Percentiles rank a stretch among this genome's conserved stretches.
These are phyloP conservation scores for Mimumesa dahlbomi DNA, from an alignment of 2,888 invertebrate species.

Conservation along the genomic window DNA sequence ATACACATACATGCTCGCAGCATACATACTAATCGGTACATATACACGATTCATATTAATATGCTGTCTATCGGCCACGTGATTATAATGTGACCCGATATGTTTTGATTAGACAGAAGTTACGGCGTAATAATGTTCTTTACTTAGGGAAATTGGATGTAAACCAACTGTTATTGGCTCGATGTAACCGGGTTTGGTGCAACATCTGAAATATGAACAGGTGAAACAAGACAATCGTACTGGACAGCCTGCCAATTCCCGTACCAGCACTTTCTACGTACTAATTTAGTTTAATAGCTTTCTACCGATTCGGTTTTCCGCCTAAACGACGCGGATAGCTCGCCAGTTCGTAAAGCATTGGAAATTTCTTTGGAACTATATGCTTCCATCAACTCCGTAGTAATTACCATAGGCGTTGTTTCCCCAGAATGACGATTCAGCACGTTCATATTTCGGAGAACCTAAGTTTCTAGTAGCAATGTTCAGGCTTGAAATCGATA, in stretches of 20 bases:
- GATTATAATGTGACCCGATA: slow-evolving; percentile 54
- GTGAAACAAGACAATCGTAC: not conserved
- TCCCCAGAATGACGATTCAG: too few species aligned
- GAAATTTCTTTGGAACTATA: too few species aligned
- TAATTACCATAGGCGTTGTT: too few species aligned
- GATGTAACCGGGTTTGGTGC: not conserved
- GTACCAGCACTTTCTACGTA: too few species aligned
- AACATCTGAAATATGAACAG: not conserved
- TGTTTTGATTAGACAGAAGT: slow-evolving; percentile 44
- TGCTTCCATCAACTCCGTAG: too few species aligned
- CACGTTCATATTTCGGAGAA: too few species aligned
- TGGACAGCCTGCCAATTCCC: too few species aligned
- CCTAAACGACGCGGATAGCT: too few species aligned
- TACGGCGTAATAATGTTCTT: slow-evolving; percentile 48
- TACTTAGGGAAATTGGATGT: slow-evolving; percentile 36
- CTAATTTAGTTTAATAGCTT: too few species aligned
- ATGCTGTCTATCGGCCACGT: slow-evolving; percentile 48
- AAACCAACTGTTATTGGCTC: slow-evolving; percentile 25
- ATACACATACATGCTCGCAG: not conserved
- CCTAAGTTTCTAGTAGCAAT: too few species aligned
- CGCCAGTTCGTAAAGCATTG: too few species aligned
- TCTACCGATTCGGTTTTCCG: too few species aligned
- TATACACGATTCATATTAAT: slow-evolving; percentile 12
- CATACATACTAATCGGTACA: not conserved
- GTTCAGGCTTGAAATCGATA: not conserved